Evolutionary conservation across 1,140 invertebrate genomes (phyloP).

Genomic region (Micrasema longulum): DNA sequence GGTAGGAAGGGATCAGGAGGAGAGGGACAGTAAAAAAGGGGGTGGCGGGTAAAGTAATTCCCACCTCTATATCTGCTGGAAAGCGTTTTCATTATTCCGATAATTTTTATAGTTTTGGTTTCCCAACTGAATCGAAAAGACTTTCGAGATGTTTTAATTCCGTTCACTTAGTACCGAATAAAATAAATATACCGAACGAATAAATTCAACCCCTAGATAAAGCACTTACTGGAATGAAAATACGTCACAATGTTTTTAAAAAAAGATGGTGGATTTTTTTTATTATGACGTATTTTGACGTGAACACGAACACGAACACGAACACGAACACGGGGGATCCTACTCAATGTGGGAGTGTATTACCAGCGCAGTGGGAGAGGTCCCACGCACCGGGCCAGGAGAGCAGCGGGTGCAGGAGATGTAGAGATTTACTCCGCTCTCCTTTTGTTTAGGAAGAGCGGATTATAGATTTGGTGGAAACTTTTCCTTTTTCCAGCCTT

Average conservation of each 20-base stretch:
- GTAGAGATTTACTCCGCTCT: constrained; percentile 16
- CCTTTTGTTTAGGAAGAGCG: constrained; percentile 8
- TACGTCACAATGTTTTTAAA: constrained; percentile 1
- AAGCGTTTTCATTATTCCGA: constrained; percentile 6
- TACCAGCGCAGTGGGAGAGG: not conserved
- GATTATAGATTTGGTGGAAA: constrained; percentile 26
- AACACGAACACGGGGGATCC: not conserved
- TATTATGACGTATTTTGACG: not conserved
- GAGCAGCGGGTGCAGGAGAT: not conserved
- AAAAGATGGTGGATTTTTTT: constrained; percentile 3
- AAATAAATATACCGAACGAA: not conserved
- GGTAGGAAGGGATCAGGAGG: not conserved
- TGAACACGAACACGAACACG: not conserved
- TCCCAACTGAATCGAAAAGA: not conserved
- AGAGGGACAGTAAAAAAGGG: too few relatives aligned
- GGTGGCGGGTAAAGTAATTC: not conserved
- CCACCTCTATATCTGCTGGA: not conserved
- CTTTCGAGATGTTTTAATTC: too few relatives aligned
- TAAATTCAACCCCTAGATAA: not conserved
- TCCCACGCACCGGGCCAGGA: not conserved
- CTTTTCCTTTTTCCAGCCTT: constrained; percentile 15
- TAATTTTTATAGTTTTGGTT: constrained; percentile 7
- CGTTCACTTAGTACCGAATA: too few relatives aligned
- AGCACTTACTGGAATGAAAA: constrained; percentile 12
- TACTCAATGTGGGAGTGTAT: not conserved